Evolutionary conservation across 2,888 invertebrate genomes (phyloP), one percentile per base, ranked within the genome.

Genomic region (Limenitis arthemis): DNA sequence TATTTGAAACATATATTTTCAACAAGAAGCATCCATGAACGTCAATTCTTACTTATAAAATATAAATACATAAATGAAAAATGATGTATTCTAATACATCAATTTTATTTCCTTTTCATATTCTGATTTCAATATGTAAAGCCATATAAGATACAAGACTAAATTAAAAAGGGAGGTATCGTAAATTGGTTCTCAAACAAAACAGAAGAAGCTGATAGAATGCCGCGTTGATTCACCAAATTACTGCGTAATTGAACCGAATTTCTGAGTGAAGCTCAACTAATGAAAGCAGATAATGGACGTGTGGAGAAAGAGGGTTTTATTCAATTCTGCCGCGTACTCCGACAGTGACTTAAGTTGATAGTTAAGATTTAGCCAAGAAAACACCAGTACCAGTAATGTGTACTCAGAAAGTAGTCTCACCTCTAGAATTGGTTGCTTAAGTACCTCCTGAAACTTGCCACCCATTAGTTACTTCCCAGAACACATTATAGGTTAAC

Each of bases 381-480:
- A 72, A 76, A 77, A 71, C 69, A 70, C 69, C 73, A 68, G 67
- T 62, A 69, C 70, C 77, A 69, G 79, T 83, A 83, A 85, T 82
- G 83, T 80, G 76, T 79, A 73, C 82, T 80, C 75, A 66, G 77
- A 81, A 80, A 82, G 80, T 81, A 80, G 77, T 75, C 77, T 74
- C 70, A 74, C 67, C 72, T 73, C 73, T 74, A 73, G 77, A 79
- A 81, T 79, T 77, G 78, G 79, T 77, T 71, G 70, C 77, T 77
- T 79, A 79, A 83, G 79, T 79, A 82, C 77, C 77, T 74, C 72
- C 64, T 68, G 71, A 77, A 82, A 83, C 82, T 82, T 77, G 71
- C 75, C 72, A 72, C 73, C 79, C 82, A 83, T 84, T 84, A 83
- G 77, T 79, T 80, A 76, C 78, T 80, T 76, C 72, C 69, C 69